These are phyloP conservation scores for Campaea margaritaria DNA, from an alignment of 2,888 invertebrate species.

Conservation along the genomic window DNA sequence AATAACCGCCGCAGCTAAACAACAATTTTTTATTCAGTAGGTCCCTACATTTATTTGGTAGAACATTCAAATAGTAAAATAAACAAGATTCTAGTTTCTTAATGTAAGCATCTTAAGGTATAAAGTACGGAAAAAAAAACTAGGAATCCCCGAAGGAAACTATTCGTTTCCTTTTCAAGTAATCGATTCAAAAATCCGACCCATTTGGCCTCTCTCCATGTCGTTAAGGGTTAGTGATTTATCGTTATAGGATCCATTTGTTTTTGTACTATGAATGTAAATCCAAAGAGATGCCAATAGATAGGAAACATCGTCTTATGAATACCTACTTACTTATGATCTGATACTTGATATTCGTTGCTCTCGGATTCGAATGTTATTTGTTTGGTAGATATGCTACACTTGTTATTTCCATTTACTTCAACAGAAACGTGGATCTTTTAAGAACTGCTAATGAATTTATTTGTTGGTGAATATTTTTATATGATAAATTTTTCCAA, in stretches of 20 bases:
- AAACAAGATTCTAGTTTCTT: not conserved
- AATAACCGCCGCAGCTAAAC: no score
- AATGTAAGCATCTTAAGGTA: slow-evolving; percentile 5
- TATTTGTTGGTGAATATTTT: no score
- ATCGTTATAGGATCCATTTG: slow-evolving; percentile 52
- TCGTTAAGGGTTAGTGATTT: slow-evolving; percentile 54
- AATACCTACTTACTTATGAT: slow-evolving; percentile 28
- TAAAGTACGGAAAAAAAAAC: slow-evolving; percentile 31
- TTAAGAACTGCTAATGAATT: no score
- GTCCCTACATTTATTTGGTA: no score
- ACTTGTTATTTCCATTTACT: not conserved
- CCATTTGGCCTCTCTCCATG: slow-evolving; percentile 48
- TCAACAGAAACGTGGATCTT: not conserved
- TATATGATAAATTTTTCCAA: no score
- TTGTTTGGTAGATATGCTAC: not conserved
- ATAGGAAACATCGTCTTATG: slow-evolving; percentile 25
- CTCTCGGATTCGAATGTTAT: slow-evolving; percentile 1
- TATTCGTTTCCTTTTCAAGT: slow-evolving; percentile 43
- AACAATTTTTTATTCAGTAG: not conserved
- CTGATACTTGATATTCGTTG: slow-evolving; percentile 6
- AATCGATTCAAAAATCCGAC: slow-evolving; percentile 50
- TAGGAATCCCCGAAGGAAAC: slow-evolving; percentile 41
- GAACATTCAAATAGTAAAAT: not conserved
- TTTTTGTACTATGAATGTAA: slow-evolving; percentile 47
- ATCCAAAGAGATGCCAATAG: slow-evolving; percentile 36